Percentiles rank a stretch among this genome's conserved stretches.
Conservation (phyloP, 2,888 invertebrate genomes). For the Cephus pulcher region DNA sequence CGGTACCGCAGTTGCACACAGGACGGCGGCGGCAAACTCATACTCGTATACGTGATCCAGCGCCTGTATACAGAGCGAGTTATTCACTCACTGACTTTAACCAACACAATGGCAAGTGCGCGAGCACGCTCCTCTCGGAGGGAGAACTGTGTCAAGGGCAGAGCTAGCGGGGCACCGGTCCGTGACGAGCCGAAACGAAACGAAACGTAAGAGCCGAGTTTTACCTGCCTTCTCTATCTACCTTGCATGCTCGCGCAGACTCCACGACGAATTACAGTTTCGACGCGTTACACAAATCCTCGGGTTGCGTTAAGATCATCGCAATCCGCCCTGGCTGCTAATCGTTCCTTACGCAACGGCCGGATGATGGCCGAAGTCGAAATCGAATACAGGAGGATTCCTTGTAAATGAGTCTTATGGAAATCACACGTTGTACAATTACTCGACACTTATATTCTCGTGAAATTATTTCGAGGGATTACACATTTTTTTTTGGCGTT, state of each 20-base stretch:
- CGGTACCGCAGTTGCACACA: not conserved
- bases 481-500: not conserved
- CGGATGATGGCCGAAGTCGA: not conserved
- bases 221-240: conserved; percentile 36
- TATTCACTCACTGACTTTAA: not conserved
- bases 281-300: conserved; percentile 17
- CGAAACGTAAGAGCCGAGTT: conserved; percentile 38
- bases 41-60: not conserved
- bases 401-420: not conserved
- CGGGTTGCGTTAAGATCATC: conserved; percentile 9
- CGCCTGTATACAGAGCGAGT: not conserved
- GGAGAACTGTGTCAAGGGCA: conserved; percentile 64
- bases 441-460: not conserved
- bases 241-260: conserved; percentile 6
- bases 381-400: not conserved
- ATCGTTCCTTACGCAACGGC: not conserved
- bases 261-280: conserved; percentile 3
- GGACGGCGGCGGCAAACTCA: not conserved
- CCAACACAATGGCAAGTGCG: not conserved
- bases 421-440: not conserved
- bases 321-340: conserved; percentile 5
- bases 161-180: conserved; percentile 45
- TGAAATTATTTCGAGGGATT: not conserved
- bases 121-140: conserved; percentile 39
- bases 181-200: conserved; percentile 59